Percentiles rank a stretch among this genome's conserved stretches.
phyloP scores from a whole-genome alignment of 2,888 invertebrate genomes.

The Strigamia maritima region DNA sequence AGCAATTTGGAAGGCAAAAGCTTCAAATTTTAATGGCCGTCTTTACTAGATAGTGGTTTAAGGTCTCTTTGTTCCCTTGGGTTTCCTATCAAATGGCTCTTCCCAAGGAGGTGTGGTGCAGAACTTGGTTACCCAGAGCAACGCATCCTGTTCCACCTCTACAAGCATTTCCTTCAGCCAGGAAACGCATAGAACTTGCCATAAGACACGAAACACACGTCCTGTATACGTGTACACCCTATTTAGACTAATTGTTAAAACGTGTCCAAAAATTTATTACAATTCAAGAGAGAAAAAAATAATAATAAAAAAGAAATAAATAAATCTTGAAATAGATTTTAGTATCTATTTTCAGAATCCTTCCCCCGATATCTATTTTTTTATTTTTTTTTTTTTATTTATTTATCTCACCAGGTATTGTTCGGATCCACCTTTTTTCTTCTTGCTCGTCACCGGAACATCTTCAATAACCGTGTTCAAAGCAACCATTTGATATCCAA shows the following conservation, averaged over 20 bases:
- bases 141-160: constrained; percentile 22
- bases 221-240: neutral
- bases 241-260: constrained; percentile 3
- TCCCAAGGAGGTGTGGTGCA: constrained; percentile 15
- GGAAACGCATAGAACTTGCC: neutral
- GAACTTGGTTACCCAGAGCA: neutral
- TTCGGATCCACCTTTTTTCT: neutral
- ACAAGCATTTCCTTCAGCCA: neutral
- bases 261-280: neutral
- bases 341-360: neutral
- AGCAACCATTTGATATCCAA: constrained; percentile 25
- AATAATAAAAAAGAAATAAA: neutral
- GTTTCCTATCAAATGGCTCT: constrained; percentile 24
- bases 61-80: constrained; percentile 11
- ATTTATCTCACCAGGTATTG: constrained; percentile 16
- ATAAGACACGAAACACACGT: constrained; percentile 20
- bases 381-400: neutral
- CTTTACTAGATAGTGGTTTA: constrained; percentile 4
- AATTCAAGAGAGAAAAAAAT: neutral
- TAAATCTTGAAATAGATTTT: neutral
- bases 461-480: constrained; percentile 18
- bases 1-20: neutral
- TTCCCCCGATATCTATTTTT: neutral
- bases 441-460: constrained; percentile 1
- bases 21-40: neutral